Evolutionary conservation across 2,797 vertebrate species (phyloP).

Genomic region (Sebastes reedi): DNA sequence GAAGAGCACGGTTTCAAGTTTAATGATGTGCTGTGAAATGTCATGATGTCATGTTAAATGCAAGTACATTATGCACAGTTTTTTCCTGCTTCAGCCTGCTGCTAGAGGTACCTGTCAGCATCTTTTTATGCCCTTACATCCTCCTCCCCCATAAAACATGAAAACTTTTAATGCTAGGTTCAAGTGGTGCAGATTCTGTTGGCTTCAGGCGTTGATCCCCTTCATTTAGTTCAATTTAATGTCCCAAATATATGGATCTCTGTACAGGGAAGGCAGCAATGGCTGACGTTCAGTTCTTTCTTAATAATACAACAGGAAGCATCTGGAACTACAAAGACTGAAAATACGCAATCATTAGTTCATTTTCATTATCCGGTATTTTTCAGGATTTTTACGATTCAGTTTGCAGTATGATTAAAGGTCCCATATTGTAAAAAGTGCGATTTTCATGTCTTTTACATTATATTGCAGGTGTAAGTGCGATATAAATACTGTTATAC

Average conservation of each 20-base stretch:
- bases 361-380: neutral
- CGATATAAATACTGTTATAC: too few relatives aligned
- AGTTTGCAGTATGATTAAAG: neutral
- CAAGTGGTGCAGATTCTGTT: neutral
- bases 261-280: neutral
- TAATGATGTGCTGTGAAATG: neutral
- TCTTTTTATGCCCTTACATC: neutral
- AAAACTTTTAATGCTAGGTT: neutral
- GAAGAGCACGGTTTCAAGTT: neutral
- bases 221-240: neutral
- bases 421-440: too few relatives aligned
- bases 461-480: too few relatives aligned
- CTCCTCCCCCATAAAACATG: neutral
- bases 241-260: neutral
- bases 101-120: conserved; percentile 6
- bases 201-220: neutral
- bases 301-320: neutral
- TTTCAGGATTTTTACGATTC: neutral
- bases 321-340: neutral
- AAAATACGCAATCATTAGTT: neutral
- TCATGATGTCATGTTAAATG: neutral
- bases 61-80: neutral
- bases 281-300: neutral
- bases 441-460: too few relatives aligned
- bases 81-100: neutral